phyloP scores from a whole-genome alignment of 2,797 vertebrate species.

The Typhlichthys eigenmanni region DNA sequence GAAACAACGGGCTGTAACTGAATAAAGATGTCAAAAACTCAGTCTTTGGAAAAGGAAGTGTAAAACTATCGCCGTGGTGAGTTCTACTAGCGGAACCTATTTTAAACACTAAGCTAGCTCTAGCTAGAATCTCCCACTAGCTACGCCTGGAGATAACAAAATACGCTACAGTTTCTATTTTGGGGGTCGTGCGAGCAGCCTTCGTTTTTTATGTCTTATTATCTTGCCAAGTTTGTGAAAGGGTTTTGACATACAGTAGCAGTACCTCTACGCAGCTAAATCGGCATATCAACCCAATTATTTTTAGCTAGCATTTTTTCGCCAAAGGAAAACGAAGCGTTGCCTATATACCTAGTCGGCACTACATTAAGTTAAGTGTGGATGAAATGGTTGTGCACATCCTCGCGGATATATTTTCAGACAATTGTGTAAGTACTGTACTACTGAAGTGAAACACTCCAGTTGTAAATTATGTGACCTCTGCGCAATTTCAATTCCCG shows the following conservation, averaged over 20 bases:
- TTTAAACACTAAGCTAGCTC: constrained; percentile 48
- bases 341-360: not conserved
- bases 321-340: no score
- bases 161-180: constrained; percentile 57
- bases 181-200: constrained; percentile 42
- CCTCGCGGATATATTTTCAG: not conserved
- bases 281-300: constrained; percentile 9
- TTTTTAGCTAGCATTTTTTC: constrained; percentile 21
- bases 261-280: constrained; percentile 57
- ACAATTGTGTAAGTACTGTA: not conserved
- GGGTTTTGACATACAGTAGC: constrained; percentile 42
- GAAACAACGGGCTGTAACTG: constrained; percentile 24
- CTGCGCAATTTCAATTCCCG: not conserved
- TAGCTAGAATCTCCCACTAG: constrained; percentile 31
- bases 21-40: constrained; percentile 68
- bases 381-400: constrained; percentile 23
- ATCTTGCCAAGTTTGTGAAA: constrained; percentile 37
- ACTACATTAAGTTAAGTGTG: not conserved
- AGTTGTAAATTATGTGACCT: not conserved
- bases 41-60: constrained; percentile 54
- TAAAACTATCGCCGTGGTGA: constrained; percentile 71
- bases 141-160: constrained; percentile 21
- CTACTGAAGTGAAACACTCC: not conserved
- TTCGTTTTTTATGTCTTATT: constrained; percentile 28
- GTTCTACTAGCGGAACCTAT: constrained; percentile 51